phyloP scores from a whole-genome alignment of 1,140 invertebrate genomes.

The Zaprionus nigranus region DNA sequence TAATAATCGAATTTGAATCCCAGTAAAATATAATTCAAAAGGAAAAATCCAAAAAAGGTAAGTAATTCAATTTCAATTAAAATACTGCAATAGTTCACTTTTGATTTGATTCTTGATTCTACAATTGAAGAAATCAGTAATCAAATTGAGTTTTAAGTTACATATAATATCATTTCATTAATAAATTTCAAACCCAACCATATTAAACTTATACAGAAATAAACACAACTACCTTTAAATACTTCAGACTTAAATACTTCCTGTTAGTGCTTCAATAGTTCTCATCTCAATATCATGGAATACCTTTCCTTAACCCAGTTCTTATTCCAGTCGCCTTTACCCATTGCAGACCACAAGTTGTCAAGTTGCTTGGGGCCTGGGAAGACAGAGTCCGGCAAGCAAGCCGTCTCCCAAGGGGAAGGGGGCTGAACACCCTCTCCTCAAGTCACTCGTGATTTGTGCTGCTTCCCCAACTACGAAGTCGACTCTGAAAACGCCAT shows the following conservation, averaged over 20 bases:
- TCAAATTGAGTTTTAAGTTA: too few relatives aligned
- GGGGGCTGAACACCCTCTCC: not conserved
- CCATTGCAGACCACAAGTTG: not conserved
- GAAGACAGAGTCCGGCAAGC: constrained; percentile 7
- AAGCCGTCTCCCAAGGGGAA: constrained; percentile 7
- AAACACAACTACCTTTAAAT: not conserved
- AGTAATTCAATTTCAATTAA: too few relatives aligned
- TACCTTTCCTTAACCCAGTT: constrained; percentile 4
- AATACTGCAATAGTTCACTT: too few relatives aligned
- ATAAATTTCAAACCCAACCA: too few relatives aligned
- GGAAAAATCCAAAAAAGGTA: too few relatives aligned
- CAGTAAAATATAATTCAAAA: too few relatives aligned
- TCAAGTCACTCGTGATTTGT: constrained; percentile 23
- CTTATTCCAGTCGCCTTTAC: not conserved
- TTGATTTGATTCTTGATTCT: too few relatives aligned
- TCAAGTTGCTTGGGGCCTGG: not conserved
- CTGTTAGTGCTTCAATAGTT: too few relatives aligned
- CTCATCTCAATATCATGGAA: not conserved
- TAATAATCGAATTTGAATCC: too few relatives aligned
- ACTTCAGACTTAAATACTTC: not conserved
- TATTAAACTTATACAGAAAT: too few relatives aligned
- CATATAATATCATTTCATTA: too few relatives aligned
- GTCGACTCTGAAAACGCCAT: constrained; percentile 47
- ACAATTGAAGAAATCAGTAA: too few relatives aligned
- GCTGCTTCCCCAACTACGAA: constrained; percentile 5